Conservation (phyloP, 2,113 vertebrate genomes). For the Galeopterus variegatus region DNA sequence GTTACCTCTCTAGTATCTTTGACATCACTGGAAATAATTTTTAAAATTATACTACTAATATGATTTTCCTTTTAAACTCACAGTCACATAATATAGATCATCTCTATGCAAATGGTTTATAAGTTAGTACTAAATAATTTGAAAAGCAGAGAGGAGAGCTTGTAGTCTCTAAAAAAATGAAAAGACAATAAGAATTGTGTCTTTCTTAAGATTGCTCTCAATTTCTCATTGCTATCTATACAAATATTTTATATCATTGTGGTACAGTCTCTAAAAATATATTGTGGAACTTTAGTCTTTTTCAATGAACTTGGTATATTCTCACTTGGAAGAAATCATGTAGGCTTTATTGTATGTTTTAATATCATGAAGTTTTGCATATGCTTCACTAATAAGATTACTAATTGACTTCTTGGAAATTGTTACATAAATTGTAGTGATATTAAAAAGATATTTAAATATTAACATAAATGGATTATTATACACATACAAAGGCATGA, state of each 20-base stretch:
- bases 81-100: neutral
- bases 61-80: neutral
- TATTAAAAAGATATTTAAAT: neutral
- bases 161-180: neutral
- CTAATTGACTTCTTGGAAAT: conserved; percentile 10
- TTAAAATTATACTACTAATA: neutral
- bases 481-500: neutral
- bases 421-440: neutral
- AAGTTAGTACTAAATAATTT: neutral
- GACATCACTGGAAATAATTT: neutral
- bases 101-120: neutral
- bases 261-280: neutral
- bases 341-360: neutral
- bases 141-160: neutral
- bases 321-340: neutral
- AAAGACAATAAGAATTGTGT: neutral
- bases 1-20: neutral
- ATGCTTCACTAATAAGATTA: neutral
- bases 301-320: neutral
- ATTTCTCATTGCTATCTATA: neutral
- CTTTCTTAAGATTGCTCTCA: neutral
- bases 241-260: neutral
- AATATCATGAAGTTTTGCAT: neutral
- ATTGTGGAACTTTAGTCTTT: neutral
- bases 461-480: neutral